phyloP scores from a whole-genome alignment of 2,888 invertebrate genomes.

The Andricus curvator region DNA sequence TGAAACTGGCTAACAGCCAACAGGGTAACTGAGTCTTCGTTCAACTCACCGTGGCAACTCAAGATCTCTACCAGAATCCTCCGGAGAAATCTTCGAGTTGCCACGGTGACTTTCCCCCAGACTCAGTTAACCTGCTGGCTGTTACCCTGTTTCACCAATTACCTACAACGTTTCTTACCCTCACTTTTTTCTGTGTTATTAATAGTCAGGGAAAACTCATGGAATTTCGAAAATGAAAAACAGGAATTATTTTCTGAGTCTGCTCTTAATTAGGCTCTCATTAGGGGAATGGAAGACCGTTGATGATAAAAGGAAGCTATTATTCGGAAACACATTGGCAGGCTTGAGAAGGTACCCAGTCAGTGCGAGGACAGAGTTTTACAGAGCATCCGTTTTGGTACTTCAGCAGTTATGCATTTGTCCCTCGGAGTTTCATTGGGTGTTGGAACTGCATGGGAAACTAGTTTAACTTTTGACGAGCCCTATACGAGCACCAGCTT shows the following conservation, averaged over 20 bases:
- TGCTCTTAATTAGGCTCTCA: neutral
- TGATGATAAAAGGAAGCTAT: neutral
- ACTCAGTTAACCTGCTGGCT: no score
- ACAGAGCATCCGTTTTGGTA: slow-evolving; percentile 5
- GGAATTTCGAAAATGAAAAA: no score
- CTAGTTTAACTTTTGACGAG: slow-evolving; percentile 54
- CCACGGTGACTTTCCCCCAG: no score
- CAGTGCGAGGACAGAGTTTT: neutral
- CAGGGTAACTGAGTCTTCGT: no score
- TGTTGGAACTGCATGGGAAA: slow-evolving; percentile 52
- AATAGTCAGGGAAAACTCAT: no score
- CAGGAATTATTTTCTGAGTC: neutral
- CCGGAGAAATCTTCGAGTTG: no score
- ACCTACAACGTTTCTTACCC: no score
- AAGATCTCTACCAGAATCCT: no score
- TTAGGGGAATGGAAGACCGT: neutral
- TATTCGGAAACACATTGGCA: neutral
- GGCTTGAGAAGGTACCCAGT: neutral
- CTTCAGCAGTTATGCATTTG: slow-evolving; percentile 36
- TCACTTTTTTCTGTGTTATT: no score
- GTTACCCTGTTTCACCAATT: no score
- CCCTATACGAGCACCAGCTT: slow-evolving; percentile 53
- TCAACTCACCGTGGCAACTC: no score
- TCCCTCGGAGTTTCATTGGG: slow-evolving; percentile 50
- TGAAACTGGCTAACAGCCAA: no score